Conservation (phyloP, 2,888 invertebrate genomes). For the Syritta pipiens region DNA sequence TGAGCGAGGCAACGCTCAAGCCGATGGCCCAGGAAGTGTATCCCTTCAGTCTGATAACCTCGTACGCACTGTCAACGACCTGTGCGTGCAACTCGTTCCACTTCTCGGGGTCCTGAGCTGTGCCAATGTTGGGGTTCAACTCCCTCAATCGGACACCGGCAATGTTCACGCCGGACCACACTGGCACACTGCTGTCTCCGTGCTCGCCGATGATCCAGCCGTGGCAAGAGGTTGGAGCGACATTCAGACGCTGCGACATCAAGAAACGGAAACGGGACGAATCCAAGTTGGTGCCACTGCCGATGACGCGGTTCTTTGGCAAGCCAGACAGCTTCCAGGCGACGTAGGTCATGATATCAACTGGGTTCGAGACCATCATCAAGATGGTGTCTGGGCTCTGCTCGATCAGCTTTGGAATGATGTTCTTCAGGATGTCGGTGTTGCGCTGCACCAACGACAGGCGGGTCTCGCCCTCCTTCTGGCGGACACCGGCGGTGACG, state of each 20-base stretch:
- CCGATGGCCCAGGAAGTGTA: conserved; percentile 96
- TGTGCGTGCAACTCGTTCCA: conserved; percentile 89
- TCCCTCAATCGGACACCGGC: conserved; percentile 92
- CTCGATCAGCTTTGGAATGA: conserved; percentile 85
- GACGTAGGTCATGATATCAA: conserved; percentile 94
- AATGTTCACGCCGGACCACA: conserved; percentile 96
- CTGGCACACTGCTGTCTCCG: conserved; percentile 93
- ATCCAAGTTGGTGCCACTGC: conserved; percentile 96
- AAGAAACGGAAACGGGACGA: conserved; percentile 94
- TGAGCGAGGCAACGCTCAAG: conserved; percentile 86
- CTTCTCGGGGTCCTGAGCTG: conserved; percentile 86
- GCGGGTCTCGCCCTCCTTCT: conserved; percentile 93
- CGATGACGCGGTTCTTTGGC: conserved; percentile 92
- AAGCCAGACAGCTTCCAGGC: conserved; percentile 97
- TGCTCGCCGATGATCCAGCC: conserved; percentile 97
- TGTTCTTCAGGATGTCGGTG: conserved; percentile 91
- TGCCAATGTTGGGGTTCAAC: conserved; percentile 87
- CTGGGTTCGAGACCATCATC: conserved; percentile 94
- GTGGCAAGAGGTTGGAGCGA: conserved; percentile 92
- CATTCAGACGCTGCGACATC: conserved; percentile 88
- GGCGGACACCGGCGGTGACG: conserved; percentile 94
- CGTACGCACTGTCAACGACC: conserved; percentile 92
- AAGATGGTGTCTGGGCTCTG: conserved; percentile 93
- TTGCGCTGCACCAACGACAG: conserved; percentile 93
- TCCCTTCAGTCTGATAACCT: conserved; percentile 92